Evolutionary conservation across 2,113 vertebrate species (phyloP).

Genomic region (Sinocyclocheilus rhinocerous): DNA sequence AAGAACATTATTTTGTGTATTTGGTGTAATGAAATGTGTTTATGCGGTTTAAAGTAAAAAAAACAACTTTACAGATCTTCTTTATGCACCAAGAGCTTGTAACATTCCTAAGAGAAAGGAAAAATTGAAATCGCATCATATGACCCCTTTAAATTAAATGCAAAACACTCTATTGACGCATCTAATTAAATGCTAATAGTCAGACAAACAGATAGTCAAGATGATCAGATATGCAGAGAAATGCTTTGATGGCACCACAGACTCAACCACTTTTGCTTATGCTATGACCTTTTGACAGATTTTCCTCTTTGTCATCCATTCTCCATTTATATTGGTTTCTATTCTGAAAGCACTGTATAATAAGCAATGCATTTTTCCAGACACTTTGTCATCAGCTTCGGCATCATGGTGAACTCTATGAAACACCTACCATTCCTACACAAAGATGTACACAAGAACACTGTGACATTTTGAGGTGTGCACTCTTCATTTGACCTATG

Average conservation of each 20-base stretch:
- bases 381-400: background rate
- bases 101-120: too few relatives aligned
- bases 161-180: too few relatives aligned
- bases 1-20: too few relatives aligned
- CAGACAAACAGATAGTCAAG: background rate
- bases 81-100: too few relatives aligned
- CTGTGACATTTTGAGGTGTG: slow-evolving; percentile 9
- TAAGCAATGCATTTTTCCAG: background rate
- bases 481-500: slow-evolving; percentile 15
- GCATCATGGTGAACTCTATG: background rate
- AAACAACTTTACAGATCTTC: too few relatives aligned
- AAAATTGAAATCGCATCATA: too few relatives aligned
- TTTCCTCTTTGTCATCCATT: background rate
- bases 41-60: too few relatives aligned
- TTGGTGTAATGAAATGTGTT: too few relatives aligned
- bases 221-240: background rate
- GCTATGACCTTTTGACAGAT: background rate
- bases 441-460: background rate
- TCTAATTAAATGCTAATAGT: background rate
- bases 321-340: background rate
- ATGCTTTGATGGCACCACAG: too few relatives aligned
- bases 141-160: too few relatives aligned
- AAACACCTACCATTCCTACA: background rate
- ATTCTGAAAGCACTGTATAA: background rate
- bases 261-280: background rate